A percentile compares a stretch with the other conserved stretches of the same genome.
These are phyloP conservation scores for Tinea pellionella DNA, from an alignment of 2,888 invertebrate species.

Conservation along the genomic window DNA sequence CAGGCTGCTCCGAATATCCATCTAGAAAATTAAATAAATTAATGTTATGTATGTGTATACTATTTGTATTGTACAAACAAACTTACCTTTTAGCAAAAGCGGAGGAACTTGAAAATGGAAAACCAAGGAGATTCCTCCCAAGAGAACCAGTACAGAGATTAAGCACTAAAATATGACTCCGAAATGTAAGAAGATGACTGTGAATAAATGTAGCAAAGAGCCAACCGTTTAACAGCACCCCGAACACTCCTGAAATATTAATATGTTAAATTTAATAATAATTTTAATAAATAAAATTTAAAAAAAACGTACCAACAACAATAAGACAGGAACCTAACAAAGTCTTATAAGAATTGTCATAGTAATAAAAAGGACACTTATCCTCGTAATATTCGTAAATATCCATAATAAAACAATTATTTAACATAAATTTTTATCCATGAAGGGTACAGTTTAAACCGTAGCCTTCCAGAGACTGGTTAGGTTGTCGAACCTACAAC, in stretches of 20 bases:
- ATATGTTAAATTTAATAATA: not conserved
- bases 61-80: too few species aligned
- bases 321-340: slow-evolving; percentile 63
- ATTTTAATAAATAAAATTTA: not conserved
- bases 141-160: slow-evolving; percentile 65
- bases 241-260: slow-evolving; percentile 53
- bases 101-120: slow-evolving; percentile 65
- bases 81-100: slow-evolving; percentile 60
- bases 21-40: slow-evolving; percentile 39
- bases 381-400: slow-evolving; percentile 50
- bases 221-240: slow-evolving; percentile 68
- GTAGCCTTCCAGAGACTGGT: slow-evolving; percentile 35
- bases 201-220: slow-evolving; percentile 65
- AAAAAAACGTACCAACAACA: slow-evolving; percentile 57
- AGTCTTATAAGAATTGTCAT: slow-evolving; percentile 64
- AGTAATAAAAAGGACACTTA: slow-evolving; percentile 66
- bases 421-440: not conserved
- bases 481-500: slow-evolving; percentile 52
- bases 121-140: slow-evolving; percentile 61
- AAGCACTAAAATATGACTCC: slow-evolving; percentile 64
- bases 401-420: slow-evolving; percentile 13
- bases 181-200: slow-evolving; percentile 63
- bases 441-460: not conserved
- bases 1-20: slow-evolving; percentile 66
- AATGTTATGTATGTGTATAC: too few species aligned